These are phyloP conservation scores for Fregata magnificens DNA, from an alignment of 2,113 vertebrate genomes.

Conservation along the genomic window DNA sequence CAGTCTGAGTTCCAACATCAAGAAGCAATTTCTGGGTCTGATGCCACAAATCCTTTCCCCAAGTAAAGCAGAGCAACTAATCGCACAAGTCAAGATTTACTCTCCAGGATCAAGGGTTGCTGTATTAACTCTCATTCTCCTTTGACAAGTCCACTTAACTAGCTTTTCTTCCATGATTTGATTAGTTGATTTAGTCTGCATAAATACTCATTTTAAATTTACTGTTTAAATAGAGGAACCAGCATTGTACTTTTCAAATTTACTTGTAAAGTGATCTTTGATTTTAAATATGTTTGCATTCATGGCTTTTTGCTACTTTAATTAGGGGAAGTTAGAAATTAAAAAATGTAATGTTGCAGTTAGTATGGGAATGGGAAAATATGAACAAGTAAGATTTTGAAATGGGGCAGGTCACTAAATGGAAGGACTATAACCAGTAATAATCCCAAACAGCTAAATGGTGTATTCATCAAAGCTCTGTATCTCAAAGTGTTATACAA, in stretches of 20 bases:
- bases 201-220: constrained; percentile 11
- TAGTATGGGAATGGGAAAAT: not conserved
- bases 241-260: not conserved
- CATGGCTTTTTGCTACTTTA: not conserved
- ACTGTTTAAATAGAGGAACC: not conserved
- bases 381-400: not conserved
- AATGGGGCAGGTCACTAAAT: not conserved
- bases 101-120: not conserved
- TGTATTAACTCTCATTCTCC: not conserved
- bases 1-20: not conserved
- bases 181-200: not conserved
- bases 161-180: not conserved
- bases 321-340: not conserved
- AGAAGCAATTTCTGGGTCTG: not conserved
- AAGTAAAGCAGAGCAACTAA: not conserved
- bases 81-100: not conserved
- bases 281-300: not conserved
- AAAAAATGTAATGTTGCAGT: not conserved
- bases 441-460: not conserved
- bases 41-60: not conserved
- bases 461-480: not conserved
- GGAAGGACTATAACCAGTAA: not conserved
- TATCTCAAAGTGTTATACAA: not conserved
- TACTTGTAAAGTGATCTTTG: not conserved
- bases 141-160: constrained; percentile 14